Evolutionary conservation across 2,797 vertebrate genomes (phyloP).

Genomic region (Cyprinodon diabolis): DNA sequence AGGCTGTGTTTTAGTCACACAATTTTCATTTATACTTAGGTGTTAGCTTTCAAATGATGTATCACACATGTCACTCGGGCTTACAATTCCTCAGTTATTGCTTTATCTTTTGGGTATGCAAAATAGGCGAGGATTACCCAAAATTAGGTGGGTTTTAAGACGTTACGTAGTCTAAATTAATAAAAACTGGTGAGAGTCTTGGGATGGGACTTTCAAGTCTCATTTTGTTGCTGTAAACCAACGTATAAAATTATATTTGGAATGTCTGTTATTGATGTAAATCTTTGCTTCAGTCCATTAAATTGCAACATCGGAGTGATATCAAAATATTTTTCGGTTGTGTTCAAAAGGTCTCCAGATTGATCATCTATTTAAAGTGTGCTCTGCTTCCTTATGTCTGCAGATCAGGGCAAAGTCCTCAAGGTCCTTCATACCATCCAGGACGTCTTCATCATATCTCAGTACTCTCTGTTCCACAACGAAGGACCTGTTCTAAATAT

Average conservation of each 20-base stretch:
- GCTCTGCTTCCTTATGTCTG: slow-evolving; percentile 23
- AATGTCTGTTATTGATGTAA: neutral
- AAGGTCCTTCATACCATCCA: slow-evolving; percentile 82
- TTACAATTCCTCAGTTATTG: too few species aligned
- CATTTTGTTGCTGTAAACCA: too few species aligned
- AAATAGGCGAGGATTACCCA: too few species aligned
- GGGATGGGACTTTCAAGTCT: too few species aligned
- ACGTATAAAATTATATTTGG: neutral
- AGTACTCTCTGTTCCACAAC: slow-evolving; percentile 83
- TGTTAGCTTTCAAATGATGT: too few species aligned
- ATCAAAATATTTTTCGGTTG: neutral
- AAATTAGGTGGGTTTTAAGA: too few species aligned
- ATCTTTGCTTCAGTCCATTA: neutral
- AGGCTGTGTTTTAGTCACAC: too few species aligned
- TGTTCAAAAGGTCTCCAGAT: neutral
- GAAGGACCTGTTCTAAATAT: slow-evolving; percentile 83
- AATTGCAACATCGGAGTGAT: neutral
- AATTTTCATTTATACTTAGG: too few species aligned
- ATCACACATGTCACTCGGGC: too few species aligned
- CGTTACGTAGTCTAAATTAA: too few species aligned
- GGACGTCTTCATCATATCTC: slow-evolving; percentile 83
- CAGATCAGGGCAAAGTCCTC: slow-evolving; percentile 85
- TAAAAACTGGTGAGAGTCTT: neutral
- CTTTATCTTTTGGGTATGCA: too few species aligned
- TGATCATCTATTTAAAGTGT: neutral